phyloP scores from a whole-genome alignment of 30 jellyfish, hydroid and myxozoan genomes.

The Sanderia malayensis region DNA sequence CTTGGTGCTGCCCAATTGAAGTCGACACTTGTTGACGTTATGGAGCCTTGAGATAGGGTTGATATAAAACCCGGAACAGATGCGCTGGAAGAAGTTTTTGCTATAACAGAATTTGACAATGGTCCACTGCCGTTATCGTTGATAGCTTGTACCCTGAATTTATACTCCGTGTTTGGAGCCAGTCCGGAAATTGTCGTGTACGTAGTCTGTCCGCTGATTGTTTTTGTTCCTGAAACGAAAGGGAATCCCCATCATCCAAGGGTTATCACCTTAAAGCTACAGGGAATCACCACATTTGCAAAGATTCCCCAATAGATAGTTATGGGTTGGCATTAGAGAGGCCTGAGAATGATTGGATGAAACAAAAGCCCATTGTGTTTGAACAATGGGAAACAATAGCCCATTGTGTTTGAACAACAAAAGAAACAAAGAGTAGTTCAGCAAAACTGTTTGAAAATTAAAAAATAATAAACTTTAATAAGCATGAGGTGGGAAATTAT shows the following conservation, averaged over 20 bases:
- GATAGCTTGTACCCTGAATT: conserved; percentile 61
- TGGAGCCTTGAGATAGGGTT: conserved; percentile 35
- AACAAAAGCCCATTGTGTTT: too few relatives aligned
- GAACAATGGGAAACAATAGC: too few relatives aligned
- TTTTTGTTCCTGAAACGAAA: conserved; percentile 19
- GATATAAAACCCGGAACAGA: conserved; percentile 40
- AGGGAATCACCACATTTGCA: too few relatives aligned
- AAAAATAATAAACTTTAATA: too few relatives aligned
- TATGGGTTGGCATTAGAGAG: too few relatives aligned
- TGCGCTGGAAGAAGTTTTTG: background rate
- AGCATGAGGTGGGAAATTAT: too few relatives aligned
- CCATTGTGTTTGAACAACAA: background rate
- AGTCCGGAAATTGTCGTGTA: conserved; percentile 31
- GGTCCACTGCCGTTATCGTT: conserved; percentile 67
- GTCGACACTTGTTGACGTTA: conserved; percentile 47
- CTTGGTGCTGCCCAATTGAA: conserved; percentile 73
- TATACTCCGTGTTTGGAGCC: conserved; percentile 64
- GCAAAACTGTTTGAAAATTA: too few relatives aligned
- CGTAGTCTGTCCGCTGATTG: conserved; percentile 18
- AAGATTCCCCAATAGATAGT: too few relatives aligned
- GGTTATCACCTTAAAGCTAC: too few relatives aligned
- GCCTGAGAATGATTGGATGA: too few relatives aligned
- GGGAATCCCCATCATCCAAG: conserved; percentile 9
- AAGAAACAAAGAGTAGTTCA: too few relatives aligned
- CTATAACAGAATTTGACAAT: conserved; percentile 32